phyloP scores from a whole-genome alignment of 2,888 invertebrate species.

The Drosophila borborema region DNA sequence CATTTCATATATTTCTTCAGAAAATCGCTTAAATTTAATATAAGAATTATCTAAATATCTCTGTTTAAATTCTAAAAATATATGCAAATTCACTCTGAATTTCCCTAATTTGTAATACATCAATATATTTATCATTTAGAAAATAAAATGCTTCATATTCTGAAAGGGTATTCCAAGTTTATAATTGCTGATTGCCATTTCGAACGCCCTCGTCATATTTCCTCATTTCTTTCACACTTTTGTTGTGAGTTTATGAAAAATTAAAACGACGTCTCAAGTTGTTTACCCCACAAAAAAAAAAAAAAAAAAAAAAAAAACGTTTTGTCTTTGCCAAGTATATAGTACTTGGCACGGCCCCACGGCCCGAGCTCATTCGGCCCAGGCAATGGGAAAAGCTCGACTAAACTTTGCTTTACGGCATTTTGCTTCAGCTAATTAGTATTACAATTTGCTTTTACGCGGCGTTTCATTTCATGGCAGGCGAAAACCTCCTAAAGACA shows the following conservation, averaged over 20 bases:
- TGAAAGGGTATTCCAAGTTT: constrained; percentile 31
- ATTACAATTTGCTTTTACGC: constrained; percentile 72
- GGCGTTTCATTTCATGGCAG: constrained; percentile 48
- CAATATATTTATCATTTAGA: background rate
- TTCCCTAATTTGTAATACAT: too few relatives aligned
- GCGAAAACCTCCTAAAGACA: constrained; percentile 57
- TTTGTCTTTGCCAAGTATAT: constrained; percentile 34
- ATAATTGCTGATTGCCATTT: background rate
- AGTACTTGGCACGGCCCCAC: constrained; percentile 10
- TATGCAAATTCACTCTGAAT: too few relatives aligned
- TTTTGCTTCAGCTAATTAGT: constrained; percentile 75
- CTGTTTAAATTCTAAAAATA: too few relatives aligned
- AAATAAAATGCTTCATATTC: background rate
- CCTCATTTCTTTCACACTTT: constrained; percentile 60
- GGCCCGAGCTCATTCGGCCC: constrained; percentile 6
- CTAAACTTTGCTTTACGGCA: constrained; percentile 63
- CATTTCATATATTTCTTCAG: too few relatives aligned
- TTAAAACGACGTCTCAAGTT: constrained; percentile 74
- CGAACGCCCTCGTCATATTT: constrained; percentile 20
- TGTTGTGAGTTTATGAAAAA: constrained; percentile 71
- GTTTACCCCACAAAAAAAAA: constrained; percentile 70
- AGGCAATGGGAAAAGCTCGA: constrained; percentile 53
- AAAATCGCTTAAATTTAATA: too few relatives aligned
- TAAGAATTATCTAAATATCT: too few relatives aligned
- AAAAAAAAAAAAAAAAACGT: constrained; percentile 29